Evolutionary conservation across 1,140 invertebrate genomes (phyloP), one percentile per base, ranked within the genome.

Genomic region (Mycetomoellerius zeteki): DNA sequence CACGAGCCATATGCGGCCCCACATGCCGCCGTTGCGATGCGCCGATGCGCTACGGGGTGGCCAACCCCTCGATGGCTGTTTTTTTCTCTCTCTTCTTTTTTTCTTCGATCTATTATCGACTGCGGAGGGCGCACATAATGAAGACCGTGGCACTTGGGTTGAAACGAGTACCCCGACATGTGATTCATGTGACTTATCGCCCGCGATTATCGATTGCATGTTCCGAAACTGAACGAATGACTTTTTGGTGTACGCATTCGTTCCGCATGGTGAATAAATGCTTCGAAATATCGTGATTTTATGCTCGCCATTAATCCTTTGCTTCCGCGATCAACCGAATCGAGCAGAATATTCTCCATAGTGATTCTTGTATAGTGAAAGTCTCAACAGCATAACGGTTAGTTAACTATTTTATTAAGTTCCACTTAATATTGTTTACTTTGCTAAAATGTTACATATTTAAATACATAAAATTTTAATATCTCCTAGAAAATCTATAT

Each of bases 1-100:
- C 93, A 93, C 93, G 93, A 92, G 93, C 92, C 93, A 93, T 93
- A 93, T 93, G 93, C 88, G 92, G 73, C 90, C 86, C 90, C 93
- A 93, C 92, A 93, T 93, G 93, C 91, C 81, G 87, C 89, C 89
- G 88, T 85, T 87, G 76, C 86, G 77, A 47, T 81, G 56, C 73
- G 76, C 60, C 76, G 30, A 58, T 88, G 89, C 82, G 30, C 76
- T 86, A 85, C 80, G 86, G 86, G 80, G 69, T 54, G 56, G 65
- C 37, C 65, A 69, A 75, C 80, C 80, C 85, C 64, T 82, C 72
- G 69, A 56, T 37, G 58, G 37, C 62, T 73, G 14, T 64, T 27
- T 56, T 80, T 65, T 86, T 85, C 58, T 71, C 43, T 64, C 27
- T 64, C 58, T 50, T 43, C 50, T 69, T 67, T 65, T 69, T 37